These are phyloP conservation scores for Habropoda laboriosa DNA, from an alignment of 1,140 invertebrate species.

Conservation along the genomic window DNA sequence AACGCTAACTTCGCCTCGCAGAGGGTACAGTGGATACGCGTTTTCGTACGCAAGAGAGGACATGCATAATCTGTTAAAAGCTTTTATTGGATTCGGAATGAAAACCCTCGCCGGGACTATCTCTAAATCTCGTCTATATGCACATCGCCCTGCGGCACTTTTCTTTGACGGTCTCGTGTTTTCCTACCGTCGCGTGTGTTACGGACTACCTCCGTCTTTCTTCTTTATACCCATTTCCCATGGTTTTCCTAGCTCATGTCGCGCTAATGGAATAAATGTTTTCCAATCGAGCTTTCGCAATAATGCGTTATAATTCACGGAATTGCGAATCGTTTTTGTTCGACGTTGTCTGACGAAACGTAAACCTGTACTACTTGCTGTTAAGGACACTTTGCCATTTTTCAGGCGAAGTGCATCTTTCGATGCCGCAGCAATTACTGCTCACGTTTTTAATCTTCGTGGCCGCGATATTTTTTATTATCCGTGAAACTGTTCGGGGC, in stretches of 20 bases:
- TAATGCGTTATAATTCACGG: background rate
- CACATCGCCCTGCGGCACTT: conserved; percentile 55
- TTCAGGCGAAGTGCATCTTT: background rate
- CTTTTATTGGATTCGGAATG: conserved; percentile 66
- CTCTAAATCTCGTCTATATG: conserved; percentile 68
- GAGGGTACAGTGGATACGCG: conserved; percentile 33
- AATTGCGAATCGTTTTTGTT: background rate
- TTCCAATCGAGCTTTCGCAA: background rate
- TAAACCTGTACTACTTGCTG: background rate
- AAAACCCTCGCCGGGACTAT: conserved; percentile 53
- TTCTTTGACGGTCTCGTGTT: conserved; percentile 60
- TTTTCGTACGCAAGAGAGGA: conserved; percentile 50
- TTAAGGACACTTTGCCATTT: no score
- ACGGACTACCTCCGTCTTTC: background rate
- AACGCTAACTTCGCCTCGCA: background rate
- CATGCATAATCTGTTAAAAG: conserved; percentile 61
- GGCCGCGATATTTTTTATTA: no score
- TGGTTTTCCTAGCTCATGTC: conserved; percentile 1
- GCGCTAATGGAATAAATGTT: conserved; percentile 15
- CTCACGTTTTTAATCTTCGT: no score
- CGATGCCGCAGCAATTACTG: no score
- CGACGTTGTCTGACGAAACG: background rate
- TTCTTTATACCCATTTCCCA: conserved; percentile 3
- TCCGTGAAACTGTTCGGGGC: no score
- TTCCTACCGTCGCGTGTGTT: conserved; percentile 46